Percentiles rank a stretch among this genome's conserved stretches.
Conservation (phyloP, 2,797 vertebrate species). For the Lerista edwardsae region DNA sequence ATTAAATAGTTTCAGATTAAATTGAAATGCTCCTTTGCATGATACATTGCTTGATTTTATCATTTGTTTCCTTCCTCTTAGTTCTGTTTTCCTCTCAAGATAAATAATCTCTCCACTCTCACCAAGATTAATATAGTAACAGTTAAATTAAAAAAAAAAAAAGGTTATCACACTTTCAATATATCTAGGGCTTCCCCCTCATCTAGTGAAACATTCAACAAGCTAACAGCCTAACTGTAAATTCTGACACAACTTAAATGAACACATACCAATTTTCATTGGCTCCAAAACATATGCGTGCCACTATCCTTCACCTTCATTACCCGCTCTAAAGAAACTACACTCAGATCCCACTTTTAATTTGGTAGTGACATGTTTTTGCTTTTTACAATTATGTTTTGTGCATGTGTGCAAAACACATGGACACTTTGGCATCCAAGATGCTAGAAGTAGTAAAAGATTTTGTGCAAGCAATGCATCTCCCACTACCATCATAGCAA, state of each 20-base stretch:
- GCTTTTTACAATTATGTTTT: background rate
- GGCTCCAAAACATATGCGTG: background rate
- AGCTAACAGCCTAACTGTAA: background rate
- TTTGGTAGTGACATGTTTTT: background rate
- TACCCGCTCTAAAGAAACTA: background rate
- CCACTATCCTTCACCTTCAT: background rate
- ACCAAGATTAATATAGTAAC: background rate
- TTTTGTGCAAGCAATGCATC: slow-evolving; percentile 16
- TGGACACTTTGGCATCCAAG: slow-evolving; percentile 19
- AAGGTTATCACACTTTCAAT: too few relatives aligned
- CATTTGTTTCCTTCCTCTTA: fast-evolving
- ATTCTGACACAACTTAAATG: background rate
- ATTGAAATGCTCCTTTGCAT: background rate
- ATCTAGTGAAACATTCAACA: too few relatives aligned
- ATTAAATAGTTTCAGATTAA: background rate
- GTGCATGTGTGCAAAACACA: background rate
- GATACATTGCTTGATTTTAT: background rate
- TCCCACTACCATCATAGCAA: slow-evolving; percentile 11
- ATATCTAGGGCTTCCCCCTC: slow-evolving; percentile 6
- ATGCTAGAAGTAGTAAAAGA: slow-evolving; percentile 17
- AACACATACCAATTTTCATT: background rate
- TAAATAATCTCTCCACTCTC: too few relatives aligned
- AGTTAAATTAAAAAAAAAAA: too few relatives aligned
- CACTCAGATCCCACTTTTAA: background rate
- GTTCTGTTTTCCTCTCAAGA: background rate